phyloP scores from a whole-genome alignment of 2,888 invertebrate species.

The Tromatobia lineatoria region DNA sequence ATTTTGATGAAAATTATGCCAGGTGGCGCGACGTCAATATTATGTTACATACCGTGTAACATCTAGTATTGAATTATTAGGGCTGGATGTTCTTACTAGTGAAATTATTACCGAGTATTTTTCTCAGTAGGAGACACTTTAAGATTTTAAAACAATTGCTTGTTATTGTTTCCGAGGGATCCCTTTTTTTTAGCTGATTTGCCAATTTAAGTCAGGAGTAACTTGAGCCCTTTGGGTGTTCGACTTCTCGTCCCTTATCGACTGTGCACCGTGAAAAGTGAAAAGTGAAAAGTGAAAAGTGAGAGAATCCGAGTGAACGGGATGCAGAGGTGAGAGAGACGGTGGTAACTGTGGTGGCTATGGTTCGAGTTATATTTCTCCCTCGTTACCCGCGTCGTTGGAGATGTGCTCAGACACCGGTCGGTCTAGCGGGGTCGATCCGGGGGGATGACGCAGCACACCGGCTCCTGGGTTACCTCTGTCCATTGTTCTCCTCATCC shows the following conservation, averaged over 20 bases:
- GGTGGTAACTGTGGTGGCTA: conserved; percentile 32
- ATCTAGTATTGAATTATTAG: too few species aligned
- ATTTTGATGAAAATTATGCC: too few species aligned
- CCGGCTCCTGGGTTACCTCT: conserved; percentile 81
- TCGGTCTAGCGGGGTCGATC: conserved; percentile 49
- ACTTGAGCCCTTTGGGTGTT: conserved; percentile 44
- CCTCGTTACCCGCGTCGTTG: conserved; percentile 73
- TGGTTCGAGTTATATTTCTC: conserved; percentile 51
- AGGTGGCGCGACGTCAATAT: too few species aligned
- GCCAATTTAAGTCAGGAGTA: conserved; percentile 61
- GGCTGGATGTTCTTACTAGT: background rate
- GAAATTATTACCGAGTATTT: background rate
- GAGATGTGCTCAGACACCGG: conserved; percentile 79
- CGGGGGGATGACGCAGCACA: conserved; percentile 81
- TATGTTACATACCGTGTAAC: too few species aligned
- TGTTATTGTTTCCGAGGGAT: conserved; percentile 53
- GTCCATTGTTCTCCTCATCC: conserved; percentile 82
- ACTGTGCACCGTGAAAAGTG: conserved; percentile 34
- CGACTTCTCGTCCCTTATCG: conserved; percentile 21
- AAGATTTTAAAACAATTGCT: conserved; percentile 52
- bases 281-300: conserved; percentile 47
- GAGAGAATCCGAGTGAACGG: conserved; percentile 19
- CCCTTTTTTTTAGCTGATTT: conserved; percentile 59
- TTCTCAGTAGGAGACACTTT: background rate
- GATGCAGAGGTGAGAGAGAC: conserved; percentile 19